Evolutionary conservation across 2,888 invertebrate genomes (phyloP).

Genomic region (Apamea crenata): DNA sequence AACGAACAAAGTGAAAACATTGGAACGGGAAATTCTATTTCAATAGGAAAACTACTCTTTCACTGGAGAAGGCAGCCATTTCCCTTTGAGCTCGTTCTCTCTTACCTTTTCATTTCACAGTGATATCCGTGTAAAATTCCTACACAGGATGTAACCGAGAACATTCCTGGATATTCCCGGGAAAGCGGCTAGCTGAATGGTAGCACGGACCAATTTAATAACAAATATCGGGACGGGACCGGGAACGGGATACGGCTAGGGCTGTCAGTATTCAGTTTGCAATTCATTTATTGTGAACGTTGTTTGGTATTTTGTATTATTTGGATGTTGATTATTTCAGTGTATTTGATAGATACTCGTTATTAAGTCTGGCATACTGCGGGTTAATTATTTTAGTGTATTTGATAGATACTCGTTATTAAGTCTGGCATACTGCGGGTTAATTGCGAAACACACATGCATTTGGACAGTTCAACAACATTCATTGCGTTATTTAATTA

Average conservation of each 20-base stretch:
- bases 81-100: conserved; percentile 38
- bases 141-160: conserved; percentile 29
- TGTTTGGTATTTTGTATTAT: neutral
- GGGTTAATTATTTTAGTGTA: neutral
- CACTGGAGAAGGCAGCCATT: conserved; percentile 30
- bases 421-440: neutral
- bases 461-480: neutral
- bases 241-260: neutral
- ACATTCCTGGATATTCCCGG: conserved; percentile 18
- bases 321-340: neutral
- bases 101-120: conserved; percentile 41
- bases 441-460: too few relatives aligned
- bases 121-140: conserved; percentile 38
- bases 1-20: neutral
- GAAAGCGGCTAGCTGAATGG: conserved; percentile 24
- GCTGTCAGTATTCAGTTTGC: conserved; percentile 5
- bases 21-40: conserved; percentile 14
- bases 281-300: neutral
- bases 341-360: neutral
- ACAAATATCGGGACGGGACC: conserved; percentile 27
- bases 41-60: conserved; percentile 18
- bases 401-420: neutral
- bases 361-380: neutral
- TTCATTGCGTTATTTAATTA: neutral
- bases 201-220: conserved; percentile 34